Conservation (phyloP, 1,140 invertebrate species). For the Vanessa atalanta region DNA sequence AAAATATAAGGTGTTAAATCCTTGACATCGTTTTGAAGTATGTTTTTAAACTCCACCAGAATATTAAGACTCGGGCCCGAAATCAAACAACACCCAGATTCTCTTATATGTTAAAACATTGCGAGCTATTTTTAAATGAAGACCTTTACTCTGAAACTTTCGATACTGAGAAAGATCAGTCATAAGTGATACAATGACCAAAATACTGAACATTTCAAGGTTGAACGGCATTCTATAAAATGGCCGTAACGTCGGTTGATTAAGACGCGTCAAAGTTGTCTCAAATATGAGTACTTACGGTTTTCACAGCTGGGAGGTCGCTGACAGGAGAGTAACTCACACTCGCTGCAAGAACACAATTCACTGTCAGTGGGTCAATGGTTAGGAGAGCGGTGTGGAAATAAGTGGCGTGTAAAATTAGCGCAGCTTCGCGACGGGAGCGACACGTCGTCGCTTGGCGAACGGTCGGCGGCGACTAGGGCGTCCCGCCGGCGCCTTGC, state of each 20-base stretch:
- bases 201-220: conserved; percentile 69
- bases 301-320: conserved; percentile 31
- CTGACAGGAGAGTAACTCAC: conserved; percentile 44
- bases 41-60: conserved; percentile 52
- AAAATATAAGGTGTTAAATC: conserved; percentile 52
- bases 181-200: conserved; percentile 61
- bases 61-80: conserved; percentile 47
- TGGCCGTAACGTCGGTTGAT: conserved; percentile 66
- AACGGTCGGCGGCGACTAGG: conserved; percentile 62
- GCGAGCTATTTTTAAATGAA: conserved; percentile 49
- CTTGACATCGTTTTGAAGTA: conserved; percentile 58
- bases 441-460: conserved; percentile 54
- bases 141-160: conserved; percentile 40
- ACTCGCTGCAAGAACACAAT: conserved; percentile 53
- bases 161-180: conserved; percentile 42
- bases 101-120: conserved; percentile 32
- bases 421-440: conserved; percentile 51
- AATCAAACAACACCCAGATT: conserved; percentile 23
- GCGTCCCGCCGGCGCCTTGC: conserved; percentile 65
- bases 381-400: conserved; percentile 46
- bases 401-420: conserved; percentile 71
- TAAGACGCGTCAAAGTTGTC: conserved; percentile 51
- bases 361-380: conserved; percentile 68
- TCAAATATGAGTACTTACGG: conserved; percentile 48
- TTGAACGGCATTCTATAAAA: conserved; percentile 65